Base-by-base conservation (phyloP, 2,113 vertebrate species). In the Rhegmatorhina hoffmannsi region DNA sequence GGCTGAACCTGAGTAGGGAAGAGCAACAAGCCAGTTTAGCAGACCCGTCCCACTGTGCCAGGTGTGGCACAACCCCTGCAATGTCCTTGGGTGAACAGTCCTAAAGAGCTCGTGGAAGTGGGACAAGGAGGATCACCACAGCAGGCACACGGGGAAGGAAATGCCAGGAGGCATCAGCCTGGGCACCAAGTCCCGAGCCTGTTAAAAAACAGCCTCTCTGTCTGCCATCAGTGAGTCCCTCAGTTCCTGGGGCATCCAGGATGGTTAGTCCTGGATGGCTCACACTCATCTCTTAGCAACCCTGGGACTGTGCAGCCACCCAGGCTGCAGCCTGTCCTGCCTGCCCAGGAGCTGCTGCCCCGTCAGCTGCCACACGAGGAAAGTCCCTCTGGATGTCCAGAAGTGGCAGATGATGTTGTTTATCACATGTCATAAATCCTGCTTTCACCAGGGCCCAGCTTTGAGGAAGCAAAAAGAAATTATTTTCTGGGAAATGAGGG, bases 1-100 rank as follows among this genome's bases (percentile, higher is more conserved):
- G 93, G 97, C 99, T 99, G 85, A 99, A 97, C 88, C 99, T 99
- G 38, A 60, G 10, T 29, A 62, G n/a, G 47, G 38, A 66, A 70
- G 34, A 93, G 46, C 53, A 82, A 59, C 21, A 28, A 79, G 23
- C 6, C 52, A 26, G 26, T 38, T 50, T 12, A 47, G 43, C 50
- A 62, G 64, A 10, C 9, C 33, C 3, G 4, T 17, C 49, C 29
- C 23, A 4, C 33, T 6, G 23, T 20, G 47, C 18, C 38, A 1
- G 2, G 52, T 44, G 13, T 1, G 8, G 84, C 78, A 72, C 52
- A 52, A 40, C 33, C 82, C 64, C 74, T 59, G 56, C 49, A 19
- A 1, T 5, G n/a, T 19, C 74, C 91, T 60, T 10, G 78, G 38
- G 34, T 64, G 34, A 46, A 31, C 25, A n/a, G 16, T 44, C 81